Evolutionary conservation across 2,113 vertebrate species (phyloP).

Genomic region (Myrmecobius fasciatus): DNA sequence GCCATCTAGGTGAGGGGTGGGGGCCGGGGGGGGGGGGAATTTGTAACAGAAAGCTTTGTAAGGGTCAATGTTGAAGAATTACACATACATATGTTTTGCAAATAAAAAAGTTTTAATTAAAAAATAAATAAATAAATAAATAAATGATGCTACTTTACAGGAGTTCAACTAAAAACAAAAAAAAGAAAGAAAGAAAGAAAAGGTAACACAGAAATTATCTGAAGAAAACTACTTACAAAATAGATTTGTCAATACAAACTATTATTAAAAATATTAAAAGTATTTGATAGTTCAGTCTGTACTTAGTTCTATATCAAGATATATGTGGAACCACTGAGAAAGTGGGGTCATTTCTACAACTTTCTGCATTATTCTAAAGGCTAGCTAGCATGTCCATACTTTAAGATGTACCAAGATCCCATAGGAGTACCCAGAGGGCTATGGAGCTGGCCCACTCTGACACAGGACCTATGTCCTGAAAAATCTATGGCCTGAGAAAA

Average conservation of each 20-base stretch:
- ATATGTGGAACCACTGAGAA: not conserved
- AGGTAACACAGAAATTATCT: too few relatives aligned
- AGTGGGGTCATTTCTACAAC: not conserved
- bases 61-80: too few relatives aligned
- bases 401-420: slow-evolving; percentile 9
- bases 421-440: not conserved
- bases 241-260: not conserved
- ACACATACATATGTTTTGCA: too few relatives aligned
- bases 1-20: too few relatives aligned
- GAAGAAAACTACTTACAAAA: too few relatives aligned
- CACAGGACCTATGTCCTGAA: not conserved
- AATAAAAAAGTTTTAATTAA: too few relatives aligned
- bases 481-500: not conserved
- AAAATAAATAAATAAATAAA: too few relatives aligned
- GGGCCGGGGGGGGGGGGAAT: too few relatives aligned
- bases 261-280: not conserved
- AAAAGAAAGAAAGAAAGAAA: too few relatives aligned
- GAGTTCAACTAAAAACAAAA: too few relatives aligned
- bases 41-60: too few relatives aligned
- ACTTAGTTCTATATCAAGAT: not conserved
- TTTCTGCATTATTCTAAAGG: not conserved
- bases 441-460: not conserved
- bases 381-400: not conserved
- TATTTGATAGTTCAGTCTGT: not conserved
- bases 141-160: too few relatives aligned